phyloP scores from a whole-genome alignment of 2,797 vertebrate species.

The Falco cherrug region DNA sequence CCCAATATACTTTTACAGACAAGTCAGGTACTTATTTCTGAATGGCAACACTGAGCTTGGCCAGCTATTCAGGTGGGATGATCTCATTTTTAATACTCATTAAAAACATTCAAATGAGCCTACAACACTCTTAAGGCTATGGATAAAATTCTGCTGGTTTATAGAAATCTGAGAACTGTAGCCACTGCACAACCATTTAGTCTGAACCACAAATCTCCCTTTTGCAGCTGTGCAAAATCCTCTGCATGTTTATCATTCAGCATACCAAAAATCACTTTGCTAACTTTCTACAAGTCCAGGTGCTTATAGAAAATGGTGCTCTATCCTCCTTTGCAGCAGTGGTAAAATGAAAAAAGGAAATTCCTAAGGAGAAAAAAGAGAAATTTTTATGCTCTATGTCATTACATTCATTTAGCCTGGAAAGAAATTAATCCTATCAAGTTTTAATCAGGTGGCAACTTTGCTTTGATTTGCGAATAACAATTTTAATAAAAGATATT shows the following conservation, averaged over 20 bases:
- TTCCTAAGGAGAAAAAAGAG: slow-evolving; percentile 29
- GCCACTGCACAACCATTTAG: not conserved
- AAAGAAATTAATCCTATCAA: slow-evolving; percentile 55
- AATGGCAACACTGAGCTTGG: not conserved
- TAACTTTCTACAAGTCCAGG: not conserved
- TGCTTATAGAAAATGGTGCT: not conserved
- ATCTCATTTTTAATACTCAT: slow-evolving; percentile 10
- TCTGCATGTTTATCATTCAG: not conserved
- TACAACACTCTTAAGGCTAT: not conserved
- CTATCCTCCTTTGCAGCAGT: not conserved
- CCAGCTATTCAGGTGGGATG: not conserved
- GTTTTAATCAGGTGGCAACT: slow-evolving; percentile 52
- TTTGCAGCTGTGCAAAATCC: not conserved
- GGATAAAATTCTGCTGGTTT: not conserved
- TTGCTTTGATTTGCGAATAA: slow-evolving; percentile 46
- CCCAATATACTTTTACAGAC: not conserved
- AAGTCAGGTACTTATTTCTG: not conserved
- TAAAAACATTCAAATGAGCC: not conserved
- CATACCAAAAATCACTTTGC: not conserved
- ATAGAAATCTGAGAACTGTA: not conserved
- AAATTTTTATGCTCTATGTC: slow-evolving; percentile 38
- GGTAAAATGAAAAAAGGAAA: not conserved
- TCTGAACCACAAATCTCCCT: not conserved
- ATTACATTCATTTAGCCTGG: not conserved
- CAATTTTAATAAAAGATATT: slow-evolving; percentile 41